Percentiles rank a stretch among this genome's conserved stretches.
Conservation (phyloP, 2,888 invertebrate genomes). For the Archips xylosteana region DNA sequence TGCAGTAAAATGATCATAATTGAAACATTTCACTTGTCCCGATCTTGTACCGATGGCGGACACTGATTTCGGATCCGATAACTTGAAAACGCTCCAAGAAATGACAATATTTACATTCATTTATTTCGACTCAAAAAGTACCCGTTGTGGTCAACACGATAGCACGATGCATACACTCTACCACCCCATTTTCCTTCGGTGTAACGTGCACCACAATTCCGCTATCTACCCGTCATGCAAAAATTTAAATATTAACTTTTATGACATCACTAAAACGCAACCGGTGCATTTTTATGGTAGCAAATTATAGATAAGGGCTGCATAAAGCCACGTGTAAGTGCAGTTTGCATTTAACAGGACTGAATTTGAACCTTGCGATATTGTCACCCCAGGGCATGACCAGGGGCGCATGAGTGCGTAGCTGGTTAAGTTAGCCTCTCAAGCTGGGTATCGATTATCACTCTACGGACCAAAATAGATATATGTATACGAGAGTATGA, state of each 20-base stretch:
- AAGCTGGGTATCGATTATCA: slow-evolving; percentile 19
- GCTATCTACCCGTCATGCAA: slow-evolving; percentile 5
- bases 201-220: not conserved
- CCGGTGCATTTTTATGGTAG: slow-evolving; percentile 38
- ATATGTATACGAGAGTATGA: not conserved
- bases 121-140: too few species aligned
- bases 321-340: slow-evolving; percentile 7
- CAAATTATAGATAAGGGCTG: slow-evolving; percentile 35
- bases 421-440: slow-evolving; percentile 6
- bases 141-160: not conserved
- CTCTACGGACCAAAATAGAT: not conserved
- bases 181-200: not conserved
- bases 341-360: slow-evolving; percentile 30
- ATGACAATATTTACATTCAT: too few species aligned
- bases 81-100: too few species aligned
- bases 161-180: not conserved
- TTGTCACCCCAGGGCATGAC: slow-evolving; percentile 28
- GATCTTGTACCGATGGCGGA: too few species aligned
- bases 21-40: too few species aligned
- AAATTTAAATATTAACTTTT: slow-evolving; percentile 9
- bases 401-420: slow-evolving; percentile 22
- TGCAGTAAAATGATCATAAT: too few species aligned
- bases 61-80: too few species aligned
- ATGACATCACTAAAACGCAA: slow-evolving; percentile 21
- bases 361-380: slow-evolving; percentile 28